Conservation (phyloP, 2,113 vertebrate genomes). For the Pholis gunnellus region DNA sequence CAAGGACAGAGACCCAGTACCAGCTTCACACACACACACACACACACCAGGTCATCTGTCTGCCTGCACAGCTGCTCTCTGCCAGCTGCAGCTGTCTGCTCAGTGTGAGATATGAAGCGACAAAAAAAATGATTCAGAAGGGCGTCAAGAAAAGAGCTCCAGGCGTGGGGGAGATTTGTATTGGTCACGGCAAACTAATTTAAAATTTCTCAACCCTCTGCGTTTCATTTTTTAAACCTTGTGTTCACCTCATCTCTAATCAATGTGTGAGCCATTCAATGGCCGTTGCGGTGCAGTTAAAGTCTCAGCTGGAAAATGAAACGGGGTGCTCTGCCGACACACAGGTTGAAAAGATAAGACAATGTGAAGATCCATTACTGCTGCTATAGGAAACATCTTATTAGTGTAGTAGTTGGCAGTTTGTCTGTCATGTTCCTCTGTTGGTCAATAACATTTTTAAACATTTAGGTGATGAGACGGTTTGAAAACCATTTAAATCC, state of each 20-base stretch:
- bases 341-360: neutral
- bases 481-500: neutral
- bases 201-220: neutral
- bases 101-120: constrained; percentile 36
- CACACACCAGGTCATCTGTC: constrained; percentile 55
- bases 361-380: neutral
- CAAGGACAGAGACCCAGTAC: constrained; percentile 39
- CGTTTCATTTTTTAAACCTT: neutral
- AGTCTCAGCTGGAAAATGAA: neutral
- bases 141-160: neutral
- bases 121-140: constrained; percentile 21
- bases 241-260: neutral
- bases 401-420: neutral
- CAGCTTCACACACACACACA: constrained; percentile 24
- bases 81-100: constrained; percentile 63
- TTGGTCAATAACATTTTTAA: neutral
- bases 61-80: constrained; percentile 58
- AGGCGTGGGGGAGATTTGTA: neutral
- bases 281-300: neutral
- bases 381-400: neutral
- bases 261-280: neutral
- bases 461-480: neutral
- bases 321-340: neutral
- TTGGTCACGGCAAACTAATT: neutral
- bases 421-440: constrained; percentile 5